Evolutionary conservation across 2,113 vertebrate species (phyloP).

Genomic region (Tragelaphus imberbis): DNA sequence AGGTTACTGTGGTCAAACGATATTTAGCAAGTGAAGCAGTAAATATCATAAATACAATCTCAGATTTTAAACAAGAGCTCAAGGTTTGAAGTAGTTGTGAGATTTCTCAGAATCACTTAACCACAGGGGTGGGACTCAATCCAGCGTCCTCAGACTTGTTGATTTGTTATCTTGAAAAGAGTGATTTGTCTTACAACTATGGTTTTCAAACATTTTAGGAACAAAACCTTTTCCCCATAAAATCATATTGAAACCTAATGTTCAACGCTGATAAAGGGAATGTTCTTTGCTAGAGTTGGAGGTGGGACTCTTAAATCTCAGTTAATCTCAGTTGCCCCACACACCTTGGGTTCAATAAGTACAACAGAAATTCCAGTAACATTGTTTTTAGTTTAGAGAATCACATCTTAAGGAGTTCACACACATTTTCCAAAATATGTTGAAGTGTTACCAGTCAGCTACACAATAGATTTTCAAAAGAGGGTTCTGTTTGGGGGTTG

Average conservation of each 20-base stretch:
- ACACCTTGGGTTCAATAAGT: background rate
- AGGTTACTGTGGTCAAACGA: background rate
- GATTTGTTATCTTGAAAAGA: background rate
- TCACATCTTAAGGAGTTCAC: background rate
- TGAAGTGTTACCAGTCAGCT: background rate
- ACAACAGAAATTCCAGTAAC: background rate
- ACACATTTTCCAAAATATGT: background rate
- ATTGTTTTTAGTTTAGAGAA: background rate
- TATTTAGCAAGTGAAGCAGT: background rate
- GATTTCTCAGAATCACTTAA: background rate
- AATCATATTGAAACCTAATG: background rate
- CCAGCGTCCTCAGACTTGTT: background rate
- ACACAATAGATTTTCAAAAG: background rate
- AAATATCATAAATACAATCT: background rate
- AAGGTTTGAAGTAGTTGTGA: background rate
- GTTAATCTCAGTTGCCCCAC: background rate
- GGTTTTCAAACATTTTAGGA: conserved; percentile 19
- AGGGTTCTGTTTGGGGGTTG: background rate
- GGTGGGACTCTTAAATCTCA: background rate
- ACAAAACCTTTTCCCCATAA: background rate
- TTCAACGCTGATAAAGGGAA: background rate
- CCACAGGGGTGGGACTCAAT: accelerated
- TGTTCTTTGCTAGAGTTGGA: background rate
- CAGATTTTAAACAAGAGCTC: background rate
- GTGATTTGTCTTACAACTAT: background rate